phyloP scores from a whole-genome alignment of 2,113 vertebrate genomes.

The Kryptolebias marmoratus region DNA sequence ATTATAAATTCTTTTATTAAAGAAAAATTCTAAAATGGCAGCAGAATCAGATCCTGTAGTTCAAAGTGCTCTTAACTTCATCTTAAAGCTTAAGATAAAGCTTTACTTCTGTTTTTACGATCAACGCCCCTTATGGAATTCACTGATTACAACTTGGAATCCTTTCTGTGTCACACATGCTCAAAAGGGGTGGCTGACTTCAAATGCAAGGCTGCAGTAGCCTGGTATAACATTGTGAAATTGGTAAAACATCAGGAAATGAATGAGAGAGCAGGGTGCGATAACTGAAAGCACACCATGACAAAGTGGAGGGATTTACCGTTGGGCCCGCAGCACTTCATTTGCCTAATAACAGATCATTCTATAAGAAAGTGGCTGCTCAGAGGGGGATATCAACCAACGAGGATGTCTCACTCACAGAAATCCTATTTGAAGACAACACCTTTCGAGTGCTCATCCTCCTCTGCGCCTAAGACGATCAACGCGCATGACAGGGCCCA shows the following conservation, averaged over 20 bases:
- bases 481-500: conserved; percentile 69
- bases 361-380: conserved; percentile 74
- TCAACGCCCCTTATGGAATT: conserved; percentile 93
- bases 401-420: conserved; percentile 74
- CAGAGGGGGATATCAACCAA: conserved; percentile 70
- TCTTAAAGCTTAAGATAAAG: conserved; percentile 21
- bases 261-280: conserved; percentile 64
- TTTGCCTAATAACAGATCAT: conserved; percentile 84
- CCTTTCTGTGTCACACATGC: conserved; percentile 84
- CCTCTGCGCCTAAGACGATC: conserved; percentile 75
- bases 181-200: conserved; percentile 77
- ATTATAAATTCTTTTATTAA: not conserved
- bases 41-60: not conserved
- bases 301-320: conserved; percentile 81
- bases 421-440: conserved; percentile 82
- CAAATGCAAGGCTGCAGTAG: conserved; percentile 56
- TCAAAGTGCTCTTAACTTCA: conserved; percentile 9
- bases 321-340: conserved; percentile 79
- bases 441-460: conserved; percentile 76
- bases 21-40: conserved; percentile 2
- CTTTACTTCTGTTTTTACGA: conserved; percentile 85
- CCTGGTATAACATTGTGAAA: conserved; percentile 56
- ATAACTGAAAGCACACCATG: conserved; percentile 77
- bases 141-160: conserved; percentile 95
- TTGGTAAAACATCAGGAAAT: conserved; percentile 61